These are phyloP conservation scores for Trachelus stipa DNA, from an alignment of 2,888 invertebrate genomes.

Conservation along the genomic window DNA sequence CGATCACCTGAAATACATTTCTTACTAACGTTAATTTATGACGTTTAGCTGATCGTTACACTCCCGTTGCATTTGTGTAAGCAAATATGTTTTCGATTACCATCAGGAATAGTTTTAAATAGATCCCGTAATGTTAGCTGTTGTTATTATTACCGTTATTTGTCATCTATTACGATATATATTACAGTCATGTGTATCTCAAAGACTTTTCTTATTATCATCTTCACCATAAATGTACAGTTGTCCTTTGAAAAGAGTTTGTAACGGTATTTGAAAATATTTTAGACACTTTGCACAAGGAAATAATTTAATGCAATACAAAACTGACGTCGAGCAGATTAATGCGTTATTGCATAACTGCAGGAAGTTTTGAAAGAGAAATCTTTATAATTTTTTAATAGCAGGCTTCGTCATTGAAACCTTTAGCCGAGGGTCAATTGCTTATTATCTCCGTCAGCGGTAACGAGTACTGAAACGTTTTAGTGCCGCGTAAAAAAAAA, in stretches of 20 bases:
- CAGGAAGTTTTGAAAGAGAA: neutral
- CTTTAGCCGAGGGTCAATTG: constrained; percentile 63
- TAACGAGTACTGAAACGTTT: constrained; percentile 45
- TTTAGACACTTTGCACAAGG: neutral
- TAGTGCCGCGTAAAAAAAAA: constrained; percentile 37
- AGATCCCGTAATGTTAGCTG: neutral
- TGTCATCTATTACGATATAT: neutral
- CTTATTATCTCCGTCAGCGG: constrained; percentile 57
- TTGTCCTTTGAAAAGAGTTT: neutral
- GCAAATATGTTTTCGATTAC: constrained; percentile 16
- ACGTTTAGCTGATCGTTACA: neutral
- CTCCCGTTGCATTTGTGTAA: constrained; percentile 21
- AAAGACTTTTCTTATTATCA: neutral
- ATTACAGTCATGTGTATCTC: neutral
- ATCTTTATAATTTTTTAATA: constrained; percentile 6
- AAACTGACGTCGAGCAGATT: neutral
- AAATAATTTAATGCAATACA: neutral
- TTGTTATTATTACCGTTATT: neutral
- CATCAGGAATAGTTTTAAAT: neutral
- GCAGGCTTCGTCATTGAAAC: constrained; percentile 49
- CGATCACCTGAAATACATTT: neutral
- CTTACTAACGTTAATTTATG: neutral
- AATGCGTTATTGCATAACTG: neutral
- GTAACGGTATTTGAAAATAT: neutral
- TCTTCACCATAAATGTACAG: neutral